Evolutionary conservation across 2,113 vertebrate species (phyloP), one percentile per base, ranked within the genome.

Genomic region (Ailuropoda melanoleuca): DNA sequence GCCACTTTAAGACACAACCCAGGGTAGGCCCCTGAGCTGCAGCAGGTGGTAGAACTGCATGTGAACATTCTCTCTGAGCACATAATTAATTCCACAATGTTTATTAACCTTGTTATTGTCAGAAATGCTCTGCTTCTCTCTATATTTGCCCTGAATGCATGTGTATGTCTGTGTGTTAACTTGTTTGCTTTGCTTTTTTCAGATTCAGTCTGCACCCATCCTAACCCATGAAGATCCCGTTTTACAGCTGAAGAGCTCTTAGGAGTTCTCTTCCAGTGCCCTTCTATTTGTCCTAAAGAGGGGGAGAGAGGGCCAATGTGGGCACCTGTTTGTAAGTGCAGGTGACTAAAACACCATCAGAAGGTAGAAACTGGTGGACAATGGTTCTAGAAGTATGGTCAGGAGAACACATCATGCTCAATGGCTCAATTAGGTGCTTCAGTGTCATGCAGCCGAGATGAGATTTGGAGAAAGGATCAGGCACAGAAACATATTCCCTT

Each of bases 161-260:
- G 97, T 97, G 97, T 99, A 96, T 96, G 97, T 98, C 97, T 98
- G 90, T 98, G 96, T 99, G 99, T 99, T 99, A 99, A 99, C 99
- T 98, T 99, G 99, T 99, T 99, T 99, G 99, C 99, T 99, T 99
- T 99, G 99, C 99, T 99, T 99, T 99, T 99, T 99, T 99, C 99
- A 99, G 99, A 99, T 99, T 99, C 98, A 98, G 97, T 99, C 98
- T 99, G 99, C 98, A 99, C 98, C 98, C 99, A 98, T 98, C 99
- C 98, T 99, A 99, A 99, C 98, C 98, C 97, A 96, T 97, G 99
- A 99, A 98, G 99, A 99, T 98, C 98, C 98, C 62, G 98, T 98
- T 99, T 98, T 98, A 98, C 99, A 98, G 98, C 99, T 98, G 99
- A 98, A 98, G 97, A 99, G 97, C 98, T 99, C 97, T 99, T 98